phyloP scores from a whole-genome alignment of 1,140 invertebrate genomes.

The Calliopsis andreniformis region DNA sequence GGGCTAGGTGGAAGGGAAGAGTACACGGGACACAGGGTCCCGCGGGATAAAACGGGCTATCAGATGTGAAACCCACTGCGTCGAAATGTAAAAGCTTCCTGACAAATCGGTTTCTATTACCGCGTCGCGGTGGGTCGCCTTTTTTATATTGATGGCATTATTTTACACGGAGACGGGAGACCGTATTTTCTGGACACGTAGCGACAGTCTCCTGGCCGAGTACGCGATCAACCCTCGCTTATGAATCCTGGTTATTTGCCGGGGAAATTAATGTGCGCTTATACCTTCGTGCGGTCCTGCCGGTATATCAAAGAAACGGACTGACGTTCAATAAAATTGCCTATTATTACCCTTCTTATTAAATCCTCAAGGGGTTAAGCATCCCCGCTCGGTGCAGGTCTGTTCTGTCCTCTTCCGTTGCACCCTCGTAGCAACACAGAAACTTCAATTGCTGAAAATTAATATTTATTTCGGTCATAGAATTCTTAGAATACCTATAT shows the following conservation, averaged over 20 bases:
- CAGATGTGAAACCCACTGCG: conserved; percentile 73
- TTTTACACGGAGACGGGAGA: conserved; percentile 65
- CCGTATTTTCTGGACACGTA: conserved; percentile 52
- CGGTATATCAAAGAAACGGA: conserved; percentile 50
- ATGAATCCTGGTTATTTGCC: conserved; percentile 51
- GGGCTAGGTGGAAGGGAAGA: conserved; percentile 27
- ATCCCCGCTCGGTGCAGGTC: conserved; percentile 16
- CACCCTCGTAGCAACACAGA: not conserved
- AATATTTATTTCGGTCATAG: too few relatives aligned
- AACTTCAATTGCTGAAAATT: too few relatives aligned
- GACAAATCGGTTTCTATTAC: conserved; percentile 82
- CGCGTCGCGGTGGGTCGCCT: conserved; percentile 57
- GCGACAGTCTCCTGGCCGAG: conserved; percentile 8
- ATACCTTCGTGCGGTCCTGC: conserved; percentile 24
- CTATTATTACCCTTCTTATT: conserved; percentile 55
- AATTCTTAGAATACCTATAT: too few relatives aligned
- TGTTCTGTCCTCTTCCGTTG: conserved; percentile 17
- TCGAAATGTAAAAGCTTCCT: conserved; percentile 80
- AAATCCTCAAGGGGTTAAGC: conserved; percentile 47
- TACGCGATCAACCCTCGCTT: conserved; percentile 19
- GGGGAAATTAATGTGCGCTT: conserved; percentile 51
- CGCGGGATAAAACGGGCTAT: conserved; percentile 77
- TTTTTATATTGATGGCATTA: conserved; percentile 77
- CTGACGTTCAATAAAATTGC: conserved; percentile 53
- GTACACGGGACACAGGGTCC: conserved; percentile 64